These are phyloP conservation scores for Cylloceria caligata DNA, from an alignment of 2,888 invertebrate species.

Conservation along the genomic window DNA sequence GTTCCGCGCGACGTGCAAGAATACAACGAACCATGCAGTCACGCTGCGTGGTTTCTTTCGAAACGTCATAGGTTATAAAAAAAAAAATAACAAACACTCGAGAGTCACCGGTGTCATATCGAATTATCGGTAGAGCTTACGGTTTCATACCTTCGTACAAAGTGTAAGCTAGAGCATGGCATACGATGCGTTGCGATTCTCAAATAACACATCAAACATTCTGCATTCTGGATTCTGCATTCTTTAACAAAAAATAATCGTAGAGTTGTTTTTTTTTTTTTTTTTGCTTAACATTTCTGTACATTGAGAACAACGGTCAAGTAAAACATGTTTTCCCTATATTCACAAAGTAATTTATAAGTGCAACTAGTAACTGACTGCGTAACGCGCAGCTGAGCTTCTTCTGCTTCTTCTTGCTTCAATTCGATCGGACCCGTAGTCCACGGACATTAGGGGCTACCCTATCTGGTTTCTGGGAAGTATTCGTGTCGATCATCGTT, in stretches of 20 bases:
- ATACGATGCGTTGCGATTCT: slow-evolving; percentile 74
- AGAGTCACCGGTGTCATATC: slow-evolving; percentile 79
- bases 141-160: slow-evolving; percentile 73
- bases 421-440: too few relatives aligned
- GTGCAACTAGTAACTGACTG: too few relatives aligned
- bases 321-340: neutral
- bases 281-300: neutral
- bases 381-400: too few relatives aligned
- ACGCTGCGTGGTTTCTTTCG: slow-evolving; percentile 45
- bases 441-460: too few relatives aligned
- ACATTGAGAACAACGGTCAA: neutral
- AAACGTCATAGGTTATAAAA: slow-evolving; percentile 78
- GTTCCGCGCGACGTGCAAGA: neutral
- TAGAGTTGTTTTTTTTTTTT: too few relatives aligned
- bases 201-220: too few relatives aligned
- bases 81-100: slow-evolving; percentile 64
- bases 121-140: slow-evolving; percentile 80
- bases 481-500: too few relatives aligned
- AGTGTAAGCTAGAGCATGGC: slow-evolving; percentile 48
- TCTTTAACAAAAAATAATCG: slow-evolving; percentile 75
- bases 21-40: slow-evolving; percentile 8
- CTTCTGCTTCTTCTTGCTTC: too few relatives aligned
- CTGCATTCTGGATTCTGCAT: slow-evolving; percentile 72
- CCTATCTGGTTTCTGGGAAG: too few relatives aligned
- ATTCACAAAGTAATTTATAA: neutral